These are phyloP conservation scores for Halocynthia aurantium DNA, from an alignment of 23 tunicate species.

Conservation along the genomic window DNA sequence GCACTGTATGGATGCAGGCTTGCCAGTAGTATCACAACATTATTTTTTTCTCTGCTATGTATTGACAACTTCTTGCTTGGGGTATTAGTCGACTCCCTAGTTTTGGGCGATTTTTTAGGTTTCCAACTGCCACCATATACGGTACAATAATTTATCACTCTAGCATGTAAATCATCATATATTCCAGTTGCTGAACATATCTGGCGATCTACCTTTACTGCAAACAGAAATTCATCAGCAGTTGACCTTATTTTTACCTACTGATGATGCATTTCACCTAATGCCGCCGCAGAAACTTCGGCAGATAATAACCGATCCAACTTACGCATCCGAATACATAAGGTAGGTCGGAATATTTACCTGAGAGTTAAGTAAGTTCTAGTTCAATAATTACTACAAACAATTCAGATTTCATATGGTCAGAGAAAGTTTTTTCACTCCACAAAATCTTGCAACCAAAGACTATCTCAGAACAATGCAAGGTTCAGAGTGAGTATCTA, in stretches of 20 bases:
- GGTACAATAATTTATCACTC: background rate
- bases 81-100: background rate
- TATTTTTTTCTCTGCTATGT: background rate
- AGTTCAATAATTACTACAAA: background rate
- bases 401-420: constrained; percentile 64
- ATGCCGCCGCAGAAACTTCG: constrained; percentile 45
- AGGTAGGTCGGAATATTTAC: background rate
- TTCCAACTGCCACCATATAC: background rate
- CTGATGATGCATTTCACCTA: constrained; percentile 43
- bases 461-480: constrained; percentile 50
- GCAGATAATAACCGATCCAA: constrained; percentile 25
- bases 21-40: too few species aligned
- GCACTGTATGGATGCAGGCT: too few species aligned
- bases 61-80: background rate
- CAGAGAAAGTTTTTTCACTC: constrained; percentile 28
- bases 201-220: constrained; percentile 14
- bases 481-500: constrained; percentile 63
- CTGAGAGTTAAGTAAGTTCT: background rate
- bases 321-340: constrained; percentile 28
- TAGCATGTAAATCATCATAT: background rate
- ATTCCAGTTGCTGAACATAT: constrained; percentile 8
- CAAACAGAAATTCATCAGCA: constrained; percentile 24
- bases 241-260: constrained; percentile 62
- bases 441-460: constrained; percentile 12
- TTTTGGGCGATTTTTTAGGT: background rate